Base-by-base conservation (phyloP, 2,888 invertebrate genomes). In the Dryobota labecula region DNA sequence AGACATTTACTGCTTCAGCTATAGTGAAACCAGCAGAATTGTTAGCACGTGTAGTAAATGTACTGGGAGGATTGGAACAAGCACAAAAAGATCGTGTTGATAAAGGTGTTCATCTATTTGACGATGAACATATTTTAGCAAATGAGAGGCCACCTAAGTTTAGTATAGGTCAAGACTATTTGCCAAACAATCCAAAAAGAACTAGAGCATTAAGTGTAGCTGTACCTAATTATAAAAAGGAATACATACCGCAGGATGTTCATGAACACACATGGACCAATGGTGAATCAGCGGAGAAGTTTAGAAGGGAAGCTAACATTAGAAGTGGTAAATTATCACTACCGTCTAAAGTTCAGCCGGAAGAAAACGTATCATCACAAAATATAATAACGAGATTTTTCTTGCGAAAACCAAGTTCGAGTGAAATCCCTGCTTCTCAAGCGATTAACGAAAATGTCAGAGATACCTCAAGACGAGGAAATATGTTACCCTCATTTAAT, bases 11-110 rank as follows among this genome's bases (percentile, higher is more conserved):
- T 30, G 96, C 97, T 1, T 97, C 97, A 76, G 97, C 97, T 15
- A 96, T 97, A 80, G 96, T 98, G 0, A 97, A 98, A 86, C 98
- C 98, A 11, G 97, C 97, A 9, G 98, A 98, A 88, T 90, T 98
- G 2, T 90, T 98, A 68, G 97, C 98, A 0, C 97, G 97, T 89
- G 97, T 98, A 56, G 98, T 98, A 0, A 97, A 97, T 85, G 98
- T 98, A 18, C 92, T 98, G 71, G 98, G 98, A 33, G 97, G 96
- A 6, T 95, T 97, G 13, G 95, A 96, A 57, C 93, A 93, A 54
- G 94, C 94, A 27, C 93, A 94, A 58, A 92, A 94, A 80, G 94
- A 95, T 30, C 93, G 95, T 56, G 92, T 93, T 76, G 94, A 95
- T 24, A 96, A 94, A 83, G 97, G 97, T 1, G 95, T 97, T 57